phyloP scores from a whole-genome alignment of 1,140 invertebrate genomes.

The Dinoponera quadriceps region DNA sequence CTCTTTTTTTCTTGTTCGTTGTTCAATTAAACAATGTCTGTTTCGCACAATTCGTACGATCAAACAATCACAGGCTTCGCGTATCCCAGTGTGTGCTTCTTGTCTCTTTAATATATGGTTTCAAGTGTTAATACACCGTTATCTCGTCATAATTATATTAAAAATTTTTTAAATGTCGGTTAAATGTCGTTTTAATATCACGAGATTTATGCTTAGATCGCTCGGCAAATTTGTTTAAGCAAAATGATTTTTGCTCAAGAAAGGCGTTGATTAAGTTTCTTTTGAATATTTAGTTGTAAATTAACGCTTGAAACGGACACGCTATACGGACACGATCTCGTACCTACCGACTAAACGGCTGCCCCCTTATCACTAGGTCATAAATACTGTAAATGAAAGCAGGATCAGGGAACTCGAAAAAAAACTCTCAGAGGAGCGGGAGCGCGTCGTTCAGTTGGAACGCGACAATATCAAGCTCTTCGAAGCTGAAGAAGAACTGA shows the following conservation, averaged over 20 bases:
- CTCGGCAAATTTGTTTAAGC: background rate
- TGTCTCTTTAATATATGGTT: constrained; percentile 1
- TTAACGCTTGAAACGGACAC: constrained; percentile 8
- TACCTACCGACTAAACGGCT: constrained; percentile 61
- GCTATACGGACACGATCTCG: background rate
- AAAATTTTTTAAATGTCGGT: background rate
- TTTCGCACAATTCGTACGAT: background rate
- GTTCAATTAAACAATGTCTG: background rate
- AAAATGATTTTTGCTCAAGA: background rate
- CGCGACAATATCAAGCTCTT: constrained; percentile 86
- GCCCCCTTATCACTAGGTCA: constrained; percentile 79
- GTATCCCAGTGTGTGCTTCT: constrained; percentile 42
- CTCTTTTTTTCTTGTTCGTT: constrained; percentile 26
- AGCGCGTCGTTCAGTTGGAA: constrained; percentile 85
- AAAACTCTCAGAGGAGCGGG: constrained; percentile 83
- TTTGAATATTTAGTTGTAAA: constrained; percentile 1
- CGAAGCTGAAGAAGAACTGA: constrained; percentile 86
- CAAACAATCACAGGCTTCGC: constrained; percentile 11
- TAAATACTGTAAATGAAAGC: constrained; percentile 84
- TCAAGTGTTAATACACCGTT: constrained; percentile 27
- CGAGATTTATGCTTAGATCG: background rate
- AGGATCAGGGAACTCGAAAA: constrained; percentile 87
- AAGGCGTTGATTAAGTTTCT: background rate
- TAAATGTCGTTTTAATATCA: background rate
- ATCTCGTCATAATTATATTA: constrained; percentile 12